phyloP scores from a whole-genome alignment of 2,888 invertebrate genomes.

The Bedellia somnulentella region DNA sequence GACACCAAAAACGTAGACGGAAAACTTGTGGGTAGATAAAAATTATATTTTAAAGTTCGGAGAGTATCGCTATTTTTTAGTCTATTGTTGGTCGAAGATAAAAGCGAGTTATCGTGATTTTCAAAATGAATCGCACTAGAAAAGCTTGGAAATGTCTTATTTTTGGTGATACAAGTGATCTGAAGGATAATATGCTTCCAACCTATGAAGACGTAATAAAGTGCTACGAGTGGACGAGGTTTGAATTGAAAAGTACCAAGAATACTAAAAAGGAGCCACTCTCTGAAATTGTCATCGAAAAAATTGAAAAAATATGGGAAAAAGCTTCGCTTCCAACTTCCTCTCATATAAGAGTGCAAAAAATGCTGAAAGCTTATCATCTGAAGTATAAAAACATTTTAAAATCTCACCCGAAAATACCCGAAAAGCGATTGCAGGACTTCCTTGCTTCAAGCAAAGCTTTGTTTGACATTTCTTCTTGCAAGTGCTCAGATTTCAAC shows the following conservation, averaged over 20 bases:
- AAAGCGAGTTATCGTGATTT: background rate
- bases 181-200: slow-evolving; percentile 11
- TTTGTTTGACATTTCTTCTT: slow-evolving; percentile 10
- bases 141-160: slow-evolving; percentile 10
- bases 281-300: slow-evolving; percentile 6
- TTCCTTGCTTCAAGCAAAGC: slow-evolving; percentile 6
- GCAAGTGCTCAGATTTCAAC: slow-evolving; percentile 9
- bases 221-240: slow-evolving; percentile 10
- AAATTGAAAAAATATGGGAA: slow-evolving; percentile 9
- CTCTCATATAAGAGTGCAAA: slow-evolving; percentile 6
- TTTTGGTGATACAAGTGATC: slow-evolving; percentile 10
- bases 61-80: too few species aligned
- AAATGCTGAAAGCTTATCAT: slow-evolving; percentile 11
- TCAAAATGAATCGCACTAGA: slow-evolving; percentile 7
- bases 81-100: background rate
- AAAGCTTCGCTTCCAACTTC: slow-evolving; percentile 9
- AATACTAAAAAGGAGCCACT: slow-evolving; percentile 10
- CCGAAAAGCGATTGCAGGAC: slow-evolving; percentile 2
- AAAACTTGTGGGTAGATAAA: background rate
- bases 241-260: slow-evolving; percentile 6
- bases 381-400: slow-evolving; percentile 10
- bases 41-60: too few species aligned
- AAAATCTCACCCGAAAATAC: slow-evolving; percentile 5
- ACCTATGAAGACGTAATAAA: slow-evolving; percentile 11
- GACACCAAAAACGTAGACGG: background rate